Evolutionary conservation across 2,797 vertebrate species (phyloP).

Genomic region (Trachurus trachurus): DNA sequence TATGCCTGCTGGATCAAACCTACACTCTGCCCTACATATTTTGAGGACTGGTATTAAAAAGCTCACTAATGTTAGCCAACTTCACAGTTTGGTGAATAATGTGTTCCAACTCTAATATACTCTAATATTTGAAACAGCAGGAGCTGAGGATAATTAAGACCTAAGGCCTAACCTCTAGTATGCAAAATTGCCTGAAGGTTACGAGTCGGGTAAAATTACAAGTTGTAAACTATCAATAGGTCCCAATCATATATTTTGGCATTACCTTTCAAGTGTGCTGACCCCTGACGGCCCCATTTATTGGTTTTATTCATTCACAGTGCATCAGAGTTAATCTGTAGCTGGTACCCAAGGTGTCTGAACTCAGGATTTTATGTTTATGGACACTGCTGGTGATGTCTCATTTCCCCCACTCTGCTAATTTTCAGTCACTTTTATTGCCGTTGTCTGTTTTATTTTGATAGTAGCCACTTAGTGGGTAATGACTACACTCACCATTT

Average conservation of each 20-base stretch:
- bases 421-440: not conserved
- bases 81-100: not conserved
- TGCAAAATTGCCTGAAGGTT: not conserved
- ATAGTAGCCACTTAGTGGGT: not conserved
- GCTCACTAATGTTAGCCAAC: not conserved
- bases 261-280: not conserved
- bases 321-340: not conserved
- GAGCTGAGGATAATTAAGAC: not conserved
- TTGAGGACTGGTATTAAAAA: not conserved
- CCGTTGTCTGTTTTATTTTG: not conserved
- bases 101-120: not conserved
- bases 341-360: not conserved
- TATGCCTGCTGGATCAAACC: constrained; percentile 7
- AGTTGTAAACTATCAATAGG: not conserved
- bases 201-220: not conserved
- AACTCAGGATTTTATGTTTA: not conserved
- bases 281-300: not conserved
- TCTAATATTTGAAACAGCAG: not conserved
- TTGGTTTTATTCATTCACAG: not conserved
- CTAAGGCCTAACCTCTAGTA: not conserved
- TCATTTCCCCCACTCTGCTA: not conserved
- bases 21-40: not conserved
- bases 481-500: not conserved
- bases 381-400: not conserved
- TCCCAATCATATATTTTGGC: not conserved